Base-by-base conservation (phyloP, 2,113 vertebrate species). In the Dinomys branickii region DNA sequence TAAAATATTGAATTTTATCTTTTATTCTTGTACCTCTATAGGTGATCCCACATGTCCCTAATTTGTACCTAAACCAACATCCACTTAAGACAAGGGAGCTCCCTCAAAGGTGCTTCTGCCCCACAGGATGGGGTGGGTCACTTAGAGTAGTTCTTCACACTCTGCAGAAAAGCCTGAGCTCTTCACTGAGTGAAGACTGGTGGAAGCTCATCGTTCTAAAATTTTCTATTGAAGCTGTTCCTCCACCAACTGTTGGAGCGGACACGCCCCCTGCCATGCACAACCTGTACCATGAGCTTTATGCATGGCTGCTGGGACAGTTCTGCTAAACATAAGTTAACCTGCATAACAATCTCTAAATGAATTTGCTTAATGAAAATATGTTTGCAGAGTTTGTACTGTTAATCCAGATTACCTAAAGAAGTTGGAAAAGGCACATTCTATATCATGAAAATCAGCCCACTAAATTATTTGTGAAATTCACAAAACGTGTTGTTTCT, bases 401-500 rank as follows among this genome's bases (percentile, higher is more conserved):
- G 58, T 50, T 50, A 52, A 75, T 54, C 54, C 10, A 85, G 19
- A 35, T 67, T 26, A 3, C 58, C 47, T 87, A 41, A 47, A 93
- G 47, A 77, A 30, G 0, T 26, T 52, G 30, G 3, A 22, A 1
- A 8, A 52, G 38, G 35, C 24, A 84, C 38, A 38, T 19, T 82
- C 38, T 56, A 24, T 17, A 5, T 30, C n/a, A 35, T 50, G 58
- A 85, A 94, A 58, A 81, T 3, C 54, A 67, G 5, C 20, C 14
- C 20, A 30, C 22, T 58, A 82, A 88, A 50, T 88, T 20, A 87
- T 67, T 52, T 56, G 22, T 50, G n/a, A 81, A 82, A 86, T 89
- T 69, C 52, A 59, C 33, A 56, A 96, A 63, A 73, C 59, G 41
- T 33, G 26, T 38, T 85, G 59, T 91, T 71, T 95, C 73, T 96